A percentile compares a stretch with the other conserved stretches of the same genome.
Evolutionary conservation across 2,113 vertebrate species (phyloP).

Genomic region (Myotis yumanensis): DNA sequence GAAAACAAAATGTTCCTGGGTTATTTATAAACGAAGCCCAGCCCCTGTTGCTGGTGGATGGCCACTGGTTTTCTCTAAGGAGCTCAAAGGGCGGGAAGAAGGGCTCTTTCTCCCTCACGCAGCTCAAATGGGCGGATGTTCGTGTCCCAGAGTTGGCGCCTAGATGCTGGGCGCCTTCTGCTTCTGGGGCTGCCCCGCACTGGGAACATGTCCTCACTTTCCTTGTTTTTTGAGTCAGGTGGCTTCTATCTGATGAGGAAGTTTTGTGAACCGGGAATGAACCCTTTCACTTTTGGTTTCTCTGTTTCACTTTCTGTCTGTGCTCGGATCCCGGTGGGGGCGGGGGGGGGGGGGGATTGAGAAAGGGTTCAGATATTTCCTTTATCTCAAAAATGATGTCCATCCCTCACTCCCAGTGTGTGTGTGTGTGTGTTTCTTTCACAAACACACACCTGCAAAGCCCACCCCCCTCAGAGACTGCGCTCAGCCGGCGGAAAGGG

Average conservation of each 20-base stretch:
- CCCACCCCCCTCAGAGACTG: not conserved
- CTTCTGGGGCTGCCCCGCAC: not conserved
- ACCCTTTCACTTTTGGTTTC: slow-evolving; percentile 50
- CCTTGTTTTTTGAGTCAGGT: not conserved
- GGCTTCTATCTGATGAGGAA: not conserved
- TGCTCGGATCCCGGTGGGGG: not conserved
- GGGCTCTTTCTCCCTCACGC: fast-evolving
- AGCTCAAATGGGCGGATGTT: not conserved
- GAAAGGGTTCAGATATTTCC: not conserved
- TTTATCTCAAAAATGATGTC: not conserved
- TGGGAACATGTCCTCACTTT: not conserved
- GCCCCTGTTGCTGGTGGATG: not conserved
- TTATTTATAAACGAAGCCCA: slow-evolving; percentile 71
- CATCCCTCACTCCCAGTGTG: not conserved
- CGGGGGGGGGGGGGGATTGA: not conserved
- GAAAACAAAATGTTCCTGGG: slow-evolving; percentile 68
- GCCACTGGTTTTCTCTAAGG: not conserved
- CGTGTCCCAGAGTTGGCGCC: not conserved
- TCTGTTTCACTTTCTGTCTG: slow-evolving; percentile 23
- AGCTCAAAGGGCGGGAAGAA: not conserved
- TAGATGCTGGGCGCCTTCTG: not conserved
- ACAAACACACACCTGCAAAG: not conserved
- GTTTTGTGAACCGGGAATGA: not conserved
- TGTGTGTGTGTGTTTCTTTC: not conserved
- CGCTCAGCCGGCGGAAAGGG: not conserved